phyloP scores from a whole-genome alignment of 2,113 vertebrate genomes.

The Chrysochloris asiatica region DNA sequence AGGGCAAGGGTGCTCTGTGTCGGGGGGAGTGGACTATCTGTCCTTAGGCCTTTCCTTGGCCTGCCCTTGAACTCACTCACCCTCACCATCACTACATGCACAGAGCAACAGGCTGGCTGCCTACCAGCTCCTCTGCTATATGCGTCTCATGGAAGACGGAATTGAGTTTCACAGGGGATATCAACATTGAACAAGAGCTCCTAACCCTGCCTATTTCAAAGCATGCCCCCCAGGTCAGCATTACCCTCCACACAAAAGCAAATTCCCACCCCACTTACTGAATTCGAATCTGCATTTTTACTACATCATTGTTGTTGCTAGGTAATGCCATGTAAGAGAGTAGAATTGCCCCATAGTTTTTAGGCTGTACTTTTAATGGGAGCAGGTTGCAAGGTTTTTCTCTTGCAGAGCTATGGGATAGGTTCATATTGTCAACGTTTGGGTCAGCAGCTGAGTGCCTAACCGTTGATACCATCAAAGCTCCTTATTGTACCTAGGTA shows the following conservation, averaged over 20 bases:
- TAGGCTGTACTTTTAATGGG: neutral
- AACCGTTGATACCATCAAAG: neutral
- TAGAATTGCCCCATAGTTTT: neutral
- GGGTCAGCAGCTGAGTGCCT: neutral
- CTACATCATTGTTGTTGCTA: neutral
- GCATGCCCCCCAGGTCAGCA: neutral
- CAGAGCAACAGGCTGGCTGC: no score
- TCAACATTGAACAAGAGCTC: fast-evolving
- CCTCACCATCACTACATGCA: fast-evolving
- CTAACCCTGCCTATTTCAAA: fast-evolving
- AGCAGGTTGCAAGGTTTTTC: neutral
- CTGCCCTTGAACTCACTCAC: neutral
- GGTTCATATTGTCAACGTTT: neutral
- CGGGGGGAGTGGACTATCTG: fast-evolving
- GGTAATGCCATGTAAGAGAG: neutral
- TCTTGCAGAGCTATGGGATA: neutral
- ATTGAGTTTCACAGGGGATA: fast-evolving
- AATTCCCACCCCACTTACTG: neutral
- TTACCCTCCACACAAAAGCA: neutral
- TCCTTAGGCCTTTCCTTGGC: neutral
- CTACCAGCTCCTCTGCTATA: neutral
- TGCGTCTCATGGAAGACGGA: fast-evolving
- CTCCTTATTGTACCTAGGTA: neutral
- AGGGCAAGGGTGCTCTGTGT: fast-evolving
- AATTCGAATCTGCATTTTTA: neutral